Evolutionary conservation across 2,797 vertebrate genomes (phyloP).

Genomic region (Gambelia wislizenii): DNA sequence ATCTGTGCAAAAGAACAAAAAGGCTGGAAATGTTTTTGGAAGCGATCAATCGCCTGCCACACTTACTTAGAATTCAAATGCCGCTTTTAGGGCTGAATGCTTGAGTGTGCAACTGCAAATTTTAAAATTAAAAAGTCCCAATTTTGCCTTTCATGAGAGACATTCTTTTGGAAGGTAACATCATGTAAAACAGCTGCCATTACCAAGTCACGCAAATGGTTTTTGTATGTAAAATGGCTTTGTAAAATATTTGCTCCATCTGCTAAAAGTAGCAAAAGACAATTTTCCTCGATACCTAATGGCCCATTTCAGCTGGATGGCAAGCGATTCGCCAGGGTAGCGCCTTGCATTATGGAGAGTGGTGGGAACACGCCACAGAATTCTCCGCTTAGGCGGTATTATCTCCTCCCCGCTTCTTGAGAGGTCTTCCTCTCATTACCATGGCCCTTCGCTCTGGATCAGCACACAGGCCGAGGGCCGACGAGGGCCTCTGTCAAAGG

Average conservation of each 20-base stretch:
- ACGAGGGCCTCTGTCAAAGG: slow-evolving; percentile 74
- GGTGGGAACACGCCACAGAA: slow-evolving; percentile 72
- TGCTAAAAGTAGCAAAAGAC: slow-evolving; percentile 93
- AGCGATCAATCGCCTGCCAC: slow-evolving; percentile 37
- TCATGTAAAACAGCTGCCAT: slow-evolving; percentile 79
- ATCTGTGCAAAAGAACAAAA: slow-evolving; percentile 9
- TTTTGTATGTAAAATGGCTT: slow-evolving; percentile 85
- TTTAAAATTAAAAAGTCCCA: slow-evolving; percentile 76
- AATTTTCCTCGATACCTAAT: slow-evolving; percentile 97
- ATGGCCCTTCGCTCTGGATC: slow-evolving; percentile 69
- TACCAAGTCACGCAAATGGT: slow-evolving; percentile 81
- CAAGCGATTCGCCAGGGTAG: slow-evolving; percentile 80
- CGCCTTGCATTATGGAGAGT: slow-evolving; percentile 81
- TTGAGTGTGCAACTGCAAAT: slow-evolving; percentile 74
- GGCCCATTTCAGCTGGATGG: slow-evolving; percentile 91
- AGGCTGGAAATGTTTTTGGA: slow-evolving; percentile 46
- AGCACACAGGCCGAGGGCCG: slow-evolving; percentile 73
- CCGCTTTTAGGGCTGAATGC: slow-evolving; percentile 67
- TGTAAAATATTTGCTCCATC: slow-evolving; percentile 94
- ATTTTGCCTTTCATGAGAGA: slow-evolving; percentile 76
- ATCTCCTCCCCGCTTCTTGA: slow-evolving; percentile 71
- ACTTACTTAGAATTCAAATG: slow-evolving; percentile 74
- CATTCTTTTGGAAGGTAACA: slow-evolving; percentile 72
- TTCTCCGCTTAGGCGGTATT: slow-evolving; percentile 78
- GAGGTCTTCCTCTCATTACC: slow-evolving; percentile 74